Evolutionary conservation across 1,140 invertebrate genomes (phyloP), one percentile per base, ranked within the genome.

Genomic region (Solenopsis fugax): DNA sequence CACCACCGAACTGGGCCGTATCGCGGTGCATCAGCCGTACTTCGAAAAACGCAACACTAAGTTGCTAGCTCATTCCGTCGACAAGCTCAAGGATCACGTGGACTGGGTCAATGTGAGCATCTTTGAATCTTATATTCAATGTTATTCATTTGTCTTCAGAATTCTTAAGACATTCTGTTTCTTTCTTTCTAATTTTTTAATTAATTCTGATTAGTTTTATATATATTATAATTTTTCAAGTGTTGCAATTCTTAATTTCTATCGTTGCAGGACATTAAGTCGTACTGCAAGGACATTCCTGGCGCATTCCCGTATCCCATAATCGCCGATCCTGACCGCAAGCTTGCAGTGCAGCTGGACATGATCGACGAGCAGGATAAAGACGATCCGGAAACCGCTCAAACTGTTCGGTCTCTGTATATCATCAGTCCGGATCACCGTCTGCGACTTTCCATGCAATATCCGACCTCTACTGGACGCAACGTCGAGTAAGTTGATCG

Each of bases 401-500:
- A 97, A 71, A 98, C 98, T 48, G 97, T 97, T 71, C 96, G 98
- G 87, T 97, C 98, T 60, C 96, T 99, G 4, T 99, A 98, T 94
- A 96, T 99, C 78, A 97, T 99, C 91, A 98, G 97, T 87, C 98
- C 98, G 5, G 97, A 98, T 92, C 98, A 98, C 93, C 98, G 97
- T 92, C 94, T 99, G 58, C 97, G 98, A 91, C 95, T 99, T 9
- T 97, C 97, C 9, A 98, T 99, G 96, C 96, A 98, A 56, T 99
- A 99, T 95, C 98, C 98, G 54, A 97, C 97, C 21, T 98, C 98
- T 18, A 98, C 98, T 62, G 98, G 98, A 54, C 96, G 98, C 87
- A 99, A 98, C 94, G 98, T 99, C 91, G 97, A 98, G 98, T 98
- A 95, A 97, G 97, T 97, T 75, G 73, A 73, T 21, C 71, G 75